Conservation (phyloP, 2,888 invertebrate genomes). For the Fragum fragum region DNA sequence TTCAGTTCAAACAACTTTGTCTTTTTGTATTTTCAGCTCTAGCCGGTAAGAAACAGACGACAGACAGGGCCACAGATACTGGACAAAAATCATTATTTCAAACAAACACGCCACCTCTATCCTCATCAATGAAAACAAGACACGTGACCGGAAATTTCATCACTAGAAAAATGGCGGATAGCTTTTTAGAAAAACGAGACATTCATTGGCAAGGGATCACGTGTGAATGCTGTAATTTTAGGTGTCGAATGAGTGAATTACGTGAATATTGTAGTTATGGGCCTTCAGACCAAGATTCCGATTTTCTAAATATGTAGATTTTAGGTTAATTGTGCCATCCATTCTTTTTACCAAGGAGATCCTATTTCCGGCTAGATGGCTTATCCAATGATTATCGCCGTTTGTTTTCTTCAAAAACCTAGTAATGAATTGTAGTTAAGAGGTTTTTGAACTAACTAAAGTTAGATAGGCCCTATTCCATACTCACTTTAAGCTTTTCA, state of each 20-base stretch:
- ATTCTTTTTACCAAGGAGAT: no score
- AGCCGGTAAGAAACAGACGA: neutral
- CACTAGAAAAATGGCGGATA: slow-evolving; percentile 14
- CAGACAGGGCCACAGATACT: neutral
- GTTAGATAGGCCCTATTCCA: no score
- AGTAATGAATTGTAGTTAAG: no score
- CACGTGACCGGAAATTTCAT: slow-evolving; percentile 7
- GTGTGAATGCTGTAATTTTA: slow-evolving; percentile 19
- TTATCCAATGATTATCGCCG: no score
- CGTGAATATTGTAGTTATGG: slow-evolving; percentile 21
- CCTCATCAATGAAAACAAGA: neutral
- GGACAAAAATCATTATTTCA: neutral
- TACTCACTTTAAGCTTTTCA: no score
- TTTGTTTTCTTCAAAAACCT: no score
- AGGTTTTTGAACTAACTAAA: no score
- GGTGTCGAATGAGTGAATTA: slow-evolving; percentile 9
- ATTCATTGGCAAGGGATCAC: neutral
- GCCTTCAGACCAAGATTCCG: neutral
- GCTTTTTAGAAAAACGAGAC: slow-evolving; percentile 14
- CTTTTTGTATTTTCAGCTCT: neutral
- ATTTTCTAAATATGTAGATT: neutral
- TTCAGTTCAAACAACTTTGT: no score
- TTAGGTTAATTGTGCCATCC: neutral
- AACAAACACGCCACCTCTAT: neutral
- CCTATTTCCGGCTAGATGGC: no score